phyloP scores from a whole-genome alignment of 2,888 invertebrate species.

The Lysandra coridon region DNA sequence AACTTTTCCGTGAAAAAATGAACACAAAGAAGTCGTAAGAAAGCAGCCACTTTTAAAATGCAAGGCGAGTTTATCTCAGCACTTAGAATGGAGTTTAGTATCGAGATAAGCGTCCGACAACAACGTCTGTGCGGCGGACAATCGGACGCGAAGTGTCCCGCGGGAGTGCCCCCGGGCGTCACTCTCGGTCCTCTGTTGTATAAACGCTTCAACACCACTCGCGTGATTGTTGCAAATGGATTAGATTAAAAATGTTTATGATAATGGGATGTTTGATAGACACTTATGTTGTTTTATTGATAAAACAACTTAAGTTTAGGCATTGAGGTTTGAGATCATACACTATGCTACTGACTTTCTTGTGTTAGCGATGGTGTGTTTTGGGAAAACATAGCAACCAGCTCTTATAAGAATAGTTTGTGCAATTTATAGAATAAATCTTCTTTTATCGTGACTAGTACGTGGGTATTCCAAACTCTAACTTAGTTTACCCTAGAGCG shows the following conservation, averaged over 20 bases:
- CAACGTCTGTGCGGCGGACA: conserved; percentile 46
- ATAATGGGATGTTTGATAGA: conserved; percentile 15
- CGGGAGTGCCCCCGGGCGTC: conserved; percentile 41
- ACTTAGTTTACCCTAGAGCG: background rate
- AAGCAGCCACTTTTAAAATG: background rate
- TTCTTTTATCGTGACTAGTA: background rate
- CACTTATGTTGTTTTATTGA: conserved; percentile 22
- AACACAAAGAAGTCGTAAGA: background rate
- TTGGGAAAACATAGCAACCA: background rate
- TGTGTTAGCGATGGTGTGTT: background rate
- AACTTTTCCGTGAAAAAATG: background rate
- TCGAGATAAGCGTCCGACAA: conserved; percentile 23
- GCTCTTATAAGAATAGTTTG: background rate
- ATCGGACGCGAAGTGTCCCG: conserved; percentile 45
- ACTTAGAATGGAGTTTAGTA: conserved; percentile 6
- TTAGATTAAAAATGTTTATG: conserved; percentile 27
- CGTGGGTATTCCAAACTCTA: background rate
- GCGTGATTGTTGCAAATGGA: conserved; percentile 36
- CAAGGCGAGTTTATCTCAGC: conserved; percentile 4
- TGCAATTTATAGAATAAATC: no score
- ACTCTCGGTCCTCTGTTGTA: conserved; percentile 38
- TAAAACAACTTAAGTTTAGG: background rate
- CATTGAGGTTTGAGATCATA: background rate
- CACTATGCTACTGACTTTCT: background rate
- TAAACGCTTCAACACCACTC: conserved; percentile 41